phyloP scores from a whole-genome alignment of 2,113 vertebrate genomes.

The Arizona elegans region DNA sequence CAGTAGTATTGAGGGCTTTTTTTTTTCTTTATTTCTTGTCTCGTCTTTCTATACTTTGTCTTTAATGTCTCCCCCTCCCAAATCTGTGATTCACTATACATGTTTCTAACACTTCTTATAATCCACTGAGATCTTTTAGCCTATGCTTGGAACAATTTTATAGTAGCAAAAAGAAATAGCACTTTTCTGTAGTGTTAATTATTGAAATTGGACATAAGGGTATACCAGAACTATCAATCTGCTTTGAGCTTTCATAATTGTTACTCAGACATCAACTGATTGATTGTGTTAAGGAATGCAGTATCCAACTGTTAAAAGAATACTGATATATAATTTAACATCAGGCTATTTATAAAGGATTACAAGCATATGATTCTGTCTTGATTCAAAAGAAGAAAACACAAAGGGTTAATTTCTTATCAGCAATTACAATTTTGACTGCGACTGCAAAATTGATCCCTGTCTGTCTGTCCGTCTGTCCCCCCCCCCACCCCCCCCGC shows the following conservation, averaged over 20 bases:
- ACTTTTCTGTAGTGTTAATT: not conserved
- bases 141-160: slow-evolving; percentile 27
- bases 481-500: not conserved
- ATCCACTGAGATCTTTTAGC: slow-evolving; percentile 29
- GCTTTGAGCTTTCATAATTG: slow-evolving; percentile 10
- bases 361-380: not conserved
- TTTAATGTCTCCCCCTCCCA: not conserved
- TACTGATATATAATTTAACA: not conserved
- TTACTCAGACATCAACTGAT: slow-evolving; percentile 26
- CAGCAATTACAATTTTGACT: not conserved
- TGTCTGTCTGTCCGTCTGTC: not conserved
- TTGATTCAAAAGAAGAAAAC: not conserved
- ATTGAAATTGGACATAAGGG: slow-evolving; percentile 16
- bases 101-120: slow-evolving; percentile 24
- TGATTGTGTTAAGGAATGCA: not conserved
- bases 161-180: not conserved
- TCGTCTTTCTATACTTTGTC: not conserved
- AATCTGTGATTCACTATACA: not conserved
- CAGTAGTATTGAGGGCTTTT: not conserved
- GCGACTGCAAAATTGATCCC: slow-evolving; percentile 20
- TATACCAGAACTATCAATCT: not conserved
- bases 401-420: not conserved
- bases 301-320: not conserved
- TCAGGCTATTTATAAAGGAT: slow-evolving; percentile 16
- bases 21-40: not conserved